Base-by-base conservation (phyloP, 2,888 invertebrate genomes). In the Belgica antarctica region DNA sequence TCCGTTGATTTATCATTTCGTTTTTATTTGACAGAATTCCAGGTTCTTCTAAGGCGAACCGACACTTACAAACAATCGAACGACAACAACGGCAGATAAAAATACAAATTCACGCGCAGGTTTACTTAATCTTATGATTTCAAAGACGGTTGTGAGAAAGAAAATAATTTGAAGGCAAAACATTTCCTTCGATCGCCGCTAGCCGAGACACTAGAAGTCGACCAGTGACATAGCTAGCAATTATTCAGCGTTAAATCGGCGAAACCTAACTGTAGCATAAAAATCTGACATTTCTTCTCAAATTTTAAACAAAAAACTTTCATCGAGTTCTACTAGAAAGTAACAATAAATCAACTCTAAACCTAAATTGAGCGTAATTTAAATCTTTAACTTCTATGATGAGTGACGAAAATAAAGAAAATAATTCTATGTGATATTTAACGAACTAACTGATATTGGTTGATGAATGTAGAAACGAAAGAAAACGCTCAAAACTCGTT, bases 401-500 rank as follows among this genome's bases (percentile, higher is more conserved):
- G 10, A 41, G 4, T 41, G 12, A n/a, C 15, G n/a, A 2, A 41
- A 10, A 41, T 5, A 41, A 41, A 10, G 10, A 41, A 41, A 41
- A 41, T 41, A 41, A n/a, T 41, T 41, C 41, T 41, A 41, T 41
- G 41, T 41, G 41, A 41, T 41, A 41, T 10, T 41, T 41, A 41
- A 15, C 41, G 41, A 41, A n/a, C n/a, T n/a, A n/a, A n/a, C n/a
- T n/a, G n/a, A n/a, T n/a, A n/a, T n/a, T n/a, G n/a, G n/a, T n/a
- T n/a, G n/a, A n/a, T n/a, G n/a, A n/a, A n/a, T n/a, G n/a, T n/a
- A n/a, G n/a, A n/a, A n/a, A n/a, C n/a, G n/a, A n/a, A n/a, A n/a
- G n/a, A n/a, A n/a, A n/a, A n/a, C n/a, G n/a, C n/a, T n/a, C n/a
- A n/a, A n/a, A n/a, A n/a, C n/a, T n/a, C n/a, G n/a, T n/a, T n/a